Percentiles rank a stretch among this genome's conserved stretches.
phyloP scores from a whole-genome alignment of 2,113 vertebrate species.

The Gavialis gangeticus region DNA sequence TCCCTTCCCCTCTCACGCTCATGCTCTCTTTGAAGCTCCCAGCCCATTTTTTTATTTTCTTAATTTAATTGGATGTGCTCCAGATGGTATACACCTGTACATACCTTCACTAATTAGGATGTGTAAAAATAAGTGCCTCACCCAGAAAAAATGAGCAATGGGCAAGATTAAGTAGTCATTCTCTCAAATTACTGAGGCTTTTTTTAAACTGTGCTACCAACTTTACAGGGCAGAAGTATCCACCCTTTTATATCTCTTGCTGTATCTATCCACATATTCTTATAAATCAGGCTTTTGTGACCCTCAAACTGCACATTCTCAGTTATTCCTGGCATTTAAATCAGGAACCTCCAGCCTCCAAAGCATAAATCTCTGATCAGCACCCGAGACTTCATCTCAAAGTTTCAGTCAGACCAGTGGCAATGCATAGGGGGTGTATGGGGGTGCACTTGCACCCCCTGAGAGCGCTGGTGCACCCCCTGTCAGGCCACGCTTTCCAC shows the following conservation, averaged over 20 bases:
- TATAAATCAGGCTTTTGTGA: not conserved
- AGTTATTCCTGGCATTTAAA: not conserved
- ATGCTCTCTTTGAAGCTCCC: not conserved
- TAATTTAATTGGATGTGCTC: not conserved
- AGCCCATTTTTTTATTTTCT: not conserved
- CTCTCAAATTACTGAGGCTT: not conserved
- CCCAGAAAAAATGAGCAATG: constrained; percentile 13
- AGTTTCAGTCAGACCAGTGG: too few species aligned
- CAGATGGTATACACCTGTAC: constrained; percentile 23
- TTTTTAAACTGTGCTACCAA: not conserved
- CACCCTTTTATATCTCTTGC: not conserved
- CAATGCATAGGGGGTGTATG: too few species aligned
- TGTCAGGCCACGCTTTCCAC: too few species aligned
- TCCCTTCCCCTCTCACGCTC: not conserved
- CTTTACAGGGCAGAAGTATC: not conserved
- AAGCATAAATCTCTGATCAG: not conserved
- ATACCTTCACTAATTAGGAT: not conserved
- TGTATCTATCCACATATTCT: not conserved
- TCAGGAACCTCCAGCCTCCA: not conserved
- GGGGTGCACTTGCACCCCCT: too few species aligned
- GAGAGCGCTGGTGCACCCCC: too few species aligned
- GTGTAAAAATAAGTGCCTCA: not conserved
- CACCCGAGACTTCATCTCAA: not conserved
- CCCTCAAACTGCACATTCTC: not conserved
- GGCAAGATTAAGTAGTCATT: not conserved